Evolutionary conservation across 1,140 invertebrate species (phyloP).

Genomic region (Euwallacea similis): DNA sequence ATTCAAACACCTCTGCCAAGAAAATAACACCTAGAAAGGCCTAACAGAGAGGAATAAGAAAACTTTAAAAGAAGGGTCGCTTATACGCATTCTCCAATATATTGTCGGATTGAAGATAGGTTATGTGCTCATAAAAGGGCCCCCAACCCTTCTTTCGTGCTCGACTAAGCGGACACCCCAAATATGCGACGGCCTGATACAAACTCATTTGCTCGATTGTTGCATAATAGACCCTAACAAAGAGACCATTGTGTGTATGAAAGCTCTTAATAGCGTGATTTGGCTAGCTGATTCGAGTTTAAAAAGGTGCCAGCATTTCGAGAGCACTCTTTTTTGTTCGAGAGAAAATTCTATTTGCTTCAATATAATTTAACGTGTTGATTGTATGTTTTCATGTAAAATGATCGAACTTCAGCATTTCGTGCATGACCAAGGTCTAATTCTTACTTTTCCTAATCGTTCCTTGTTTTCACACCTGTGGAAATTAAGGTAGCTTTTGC

Average conservation of each 20-base stretch:
- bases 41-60: neutral
- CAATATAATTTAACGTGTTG: conserved; percentile 7
- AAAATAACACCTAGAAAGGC: neutral
- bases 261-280: conserved; percentile 44
- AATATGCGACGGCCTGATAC: conserved; percentile 44
- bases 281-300: conserved; percentile 42
- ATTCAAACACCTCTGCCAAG: neutral
- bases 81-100: conserved; percentile 20
- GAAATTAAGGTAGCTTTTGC: too few species aligned
- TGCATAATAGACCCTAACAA: conserved; percentile 46
- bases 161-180: conserved; percentile 41
- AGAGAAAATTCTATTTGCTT: conserved; percentile 20
- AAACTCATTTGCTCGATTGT: conserved; percentile 47
- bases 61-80: conserved; percentile 14
- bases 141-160: conserved; percentile 40
- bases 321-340: conserved; percentile 38
- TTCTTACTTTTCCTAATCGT: too few species aligned
- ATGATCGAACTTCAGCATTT: too few species aligned
- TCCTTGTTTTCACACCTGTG: too few species aligned
- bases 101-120: conserved; percentile 10
- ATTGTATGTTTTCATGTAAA: too few species aligned
- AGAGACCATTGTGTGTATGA: conserved; percentile 41
- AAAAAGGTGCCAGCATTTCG: conserved; percentile 44
- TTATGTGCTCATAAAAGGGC: conserved; percentile 23
- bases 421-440: too few species aligned